phyloP scores from a whole-genome alignment of 1,140 invertebrate species.

The Lucilia sericata region DNA sequence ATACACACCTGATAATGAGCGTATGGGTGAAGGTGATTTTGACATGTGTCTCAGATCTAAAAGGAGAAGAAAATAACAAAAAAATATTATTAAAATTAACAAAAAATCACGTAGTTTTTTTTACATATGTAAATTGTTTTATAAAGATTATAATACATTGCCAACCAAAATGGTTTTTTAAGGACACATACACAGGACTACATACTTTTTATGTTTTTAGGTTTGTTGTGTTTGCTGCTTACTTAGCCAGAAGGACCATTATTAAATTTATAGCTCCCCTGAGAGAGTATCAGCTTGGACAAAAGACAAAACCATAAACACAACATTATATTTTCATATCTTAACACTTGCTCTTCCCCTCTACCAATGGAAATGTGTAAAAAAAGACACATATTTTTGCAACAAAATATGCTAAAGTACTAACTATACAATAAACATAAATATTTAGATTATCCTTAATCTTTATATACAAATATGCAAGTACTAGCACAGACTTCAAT shows the following conservation, averaged over 20 bases:
- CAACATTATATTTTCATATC: constrained; percentile 31
- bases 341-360: neutral
- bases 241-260: constrained; percentile 47
- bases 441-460: constrained; percentile 32
- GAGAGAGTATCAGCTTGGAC: constrained; percentile 49
- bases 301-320: constrained; percentile 55
- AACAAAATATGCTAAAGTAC: constrained; percentile 46
- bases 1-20: constrained; percentile 64
- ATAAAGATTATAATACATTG: too few species aligned
- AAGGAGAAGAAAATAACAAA: constrained; percentile 48
- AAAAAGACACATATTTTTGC: constrained; percentile 45
- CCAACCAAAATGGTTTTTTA: too few species aligned
- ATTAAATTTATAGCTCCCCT: constrained; percentile 68
- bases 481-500: neutral
- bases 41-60: constrained; percentile 66
- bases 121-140: too few species aligned
- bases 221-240: constrained; percentile 14
- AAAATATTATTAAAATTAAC: constrained; percentile 30
- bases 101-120: constrained; percentile 20
- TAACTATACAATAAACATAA: constrained; percentile 4
- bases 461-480: neutral
- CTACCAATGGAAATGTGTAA: neutral
- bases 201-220: neutral
- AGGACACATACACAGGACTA: neutral
- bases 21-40: constrained; percentile 64